phyloP scores from a whole-genome alignment of 2,888 invertebrate species.

The Lottia scabra region DNA sequence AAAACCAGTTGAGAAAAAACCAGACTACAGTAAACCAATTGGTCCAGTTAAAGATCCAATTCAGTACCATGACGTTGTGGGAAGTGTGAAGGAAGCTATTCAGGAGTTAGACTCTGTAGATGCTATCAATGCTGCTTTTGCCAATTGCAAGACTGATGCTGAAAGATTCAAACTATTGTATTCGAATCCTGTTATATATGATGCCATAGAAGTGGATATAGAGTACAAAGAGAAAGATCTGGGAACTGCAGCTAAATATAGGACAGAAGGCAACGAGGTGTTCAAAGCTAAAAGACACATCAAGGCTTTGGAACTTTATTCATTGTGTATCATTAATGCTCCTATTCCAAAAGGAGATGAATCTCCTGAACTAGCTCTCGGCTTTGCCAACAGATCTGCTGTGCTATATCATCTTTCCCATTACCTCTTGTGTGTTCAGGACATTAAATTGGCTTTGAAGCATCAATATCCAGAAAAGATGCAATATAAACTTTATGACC shows the following conservation, averaged over 20 bases:
- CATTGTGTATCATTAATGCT: slow-evolving; percentile 49
- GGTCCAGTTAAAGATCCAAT: too few species aligned
- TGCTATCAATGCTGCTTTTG: slow-evolving; percentile 33
- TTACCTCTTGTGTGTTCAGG: slow-evolving; percentile 55
- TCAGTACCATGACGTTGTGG: neutral
- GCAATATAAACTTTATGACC: slow-evolving; percentile 77
- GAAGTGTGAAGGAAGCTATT: slow-evolving; percentile 1
- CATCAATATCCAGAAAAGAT: slow-evolving; percentile 76
- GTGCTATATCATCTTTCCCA: slow-evolving; percentile 59
- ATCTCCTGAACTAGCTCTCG: slow-evolving; percentile 50
- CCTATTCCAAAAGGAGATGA: slow-evolving; percentile 35
- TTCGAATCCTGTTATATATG: slow-evolving; percentile 37
- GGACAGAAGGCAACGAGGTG: slow-evolving; percentile 62
- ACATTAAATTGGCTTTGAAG: slow-evolving; percentile 62
- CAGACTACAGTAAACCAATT: too few species aligned
- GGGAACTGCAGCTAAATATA: slow-evolving; percentile 54
- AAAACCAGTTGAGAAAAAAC: too few species aligned
- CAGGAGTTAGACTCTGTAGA: slow-evolving; percentile 6
- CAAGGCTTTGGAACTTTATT: slow-evolving; percentile 55
- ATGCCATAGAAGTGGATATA: slow-evolving; percentile 41
- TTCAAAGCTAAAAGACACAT: slow-evolving; percentile 56
- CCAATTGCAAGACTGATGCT: slow-evolving; percentile 39
- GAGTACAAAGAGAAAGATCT: slow-evolving; percentile 50
- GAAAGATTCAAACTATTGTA: slow-evolving; percentile 42
- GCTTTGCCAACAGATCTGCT: slow-evolving; percentile 65